A percentile compares a stretch with the other conserved stretches of the same genome.
Conservation (phyloP, 1,140 invertebrate genomes). For the Cherax destructor region DNA sequence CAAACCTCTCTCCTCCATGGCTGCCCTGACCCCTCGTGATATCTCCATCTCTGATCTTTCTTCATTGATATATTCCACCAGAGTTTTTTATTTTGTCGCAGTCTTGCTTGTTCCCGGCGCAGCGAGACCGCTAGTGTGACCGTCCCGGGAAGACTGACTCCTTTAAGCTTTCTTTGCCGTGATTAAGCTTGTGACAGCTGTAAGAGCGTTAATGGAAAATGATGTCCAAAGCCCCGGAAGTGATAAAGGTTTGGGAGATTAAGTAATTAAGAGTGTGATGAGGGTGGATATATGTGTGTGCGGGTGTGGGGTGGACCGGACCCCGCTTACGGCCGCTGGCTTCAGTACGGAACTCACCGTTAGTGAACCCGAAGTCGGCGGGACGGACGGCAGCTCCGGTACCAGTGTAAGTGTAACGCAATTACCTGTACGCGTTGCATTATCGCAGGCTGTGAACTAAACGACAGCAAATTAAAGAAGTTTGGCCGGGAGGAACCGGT, state of each 20-base stretch:
- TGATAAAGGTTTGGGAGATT: constrained; percentile 31
- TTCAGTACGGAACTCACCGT: too few relatives aligned
- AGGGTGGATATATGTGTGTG: neutral
- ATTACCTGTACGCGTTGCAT: neutral
- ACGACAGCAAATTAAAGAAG: neutral
- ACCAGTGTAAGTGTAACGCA: neutral
- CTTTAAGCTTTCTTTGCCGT: too few relatives aligned
- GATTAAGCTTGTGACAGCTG: too few relatives aligned
- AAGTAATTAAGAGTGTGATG: constrained; percentile 9
- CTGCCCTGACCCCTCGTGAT: constrained; percentile 28
- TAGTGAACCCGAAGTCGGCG: too few relatives aligned
- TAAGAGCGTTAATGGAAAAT: neutral
- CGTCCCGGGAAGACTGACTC: too few relatives aligned
- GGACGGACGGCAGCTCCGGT: neutral
- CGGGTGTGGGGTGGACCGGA: too few relatives aligned
- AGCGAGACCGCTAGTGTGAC: too few relatives aligned
- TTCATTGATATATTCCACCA: constrained; percentile 43
- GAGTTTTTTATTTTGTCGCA: neutral
- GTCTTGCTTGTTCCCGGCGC: too few relatives aligned
- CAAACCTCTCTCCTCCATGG: neutral
- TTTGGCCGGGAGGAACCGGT: neutral
- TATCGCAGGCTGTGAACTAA: neutral
- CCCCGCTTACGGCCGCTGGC: neutral
- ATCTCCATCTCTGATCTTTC: constrained; percentile 41
- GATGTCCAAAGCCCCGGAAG: constrained; percentile 4